These are phyloP conservation scores for Leptarthrus brevirostris DNA, from an alignment of 2,888 invertebrate species.

Conservation along the genomic window DNA sequence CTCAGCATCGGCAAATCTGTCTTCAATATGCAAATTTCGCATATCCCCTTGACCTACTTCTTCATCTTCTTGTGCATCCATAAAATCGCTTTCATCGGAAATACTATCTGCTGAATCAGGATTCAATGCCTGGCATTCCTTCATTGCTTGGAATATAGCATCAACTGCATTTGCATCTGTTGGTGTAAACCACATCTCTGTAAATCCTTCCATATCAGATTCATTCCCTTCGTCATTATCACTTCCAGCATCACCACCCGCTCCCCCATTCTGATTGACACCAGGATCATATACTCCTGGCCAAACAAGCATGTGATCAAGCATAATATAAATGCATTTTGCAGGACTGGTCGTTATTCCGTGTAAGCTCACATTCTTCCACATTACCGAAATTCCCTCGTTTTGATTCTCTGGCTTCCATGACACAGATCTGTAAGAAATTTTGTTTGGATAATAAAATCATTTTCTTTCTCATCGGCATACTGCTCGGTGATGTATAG, in stretches of 20 bases:
- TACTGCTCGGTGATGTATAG: conserved; percentile 65
- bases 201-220: conserved; percentile 69
- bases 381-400: conserved; percentile 64
- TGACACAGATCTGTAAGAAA: conserved; percentile 61
- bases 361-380: conserved; percentile 65
- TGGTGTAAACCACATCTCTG: conserved; percentile 80
- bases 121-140: conserved; percentile 81
- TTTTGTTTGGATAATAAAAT: too few relatives aligned
- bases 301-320: conserved; percentile 64
- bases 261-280: conserved; percentile 29
- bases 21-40: conserved; percentile 64
- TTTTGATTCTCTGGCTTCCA: conserved; percentile 62
- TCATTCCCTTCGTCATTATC: conserved; percentile 61
- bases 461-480: conserved; percentile 46
- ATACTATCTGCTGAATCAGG: conserved; percentile 77
- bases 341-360: conserved; percentile 63
- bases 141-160: conserved; percentile 79
- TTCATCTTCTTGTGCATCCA: conserved; percentile 61
- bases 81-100: conserved; percentile 64
- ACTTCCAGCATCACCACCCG: conserved; percentile 57
- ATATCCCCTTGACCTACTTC: conserved; percentile 60
- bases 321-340: conserved; percentile 65
- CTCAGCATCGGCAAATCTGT: conserved; percentile 65
- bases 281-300: conserved; percentile 60
- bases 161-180: conserved; percentile 73